phyloP scores from a whole-genome alignment of 2,888 invertebrate genomes.

The Pardosa pseudoannulata region DNA sequence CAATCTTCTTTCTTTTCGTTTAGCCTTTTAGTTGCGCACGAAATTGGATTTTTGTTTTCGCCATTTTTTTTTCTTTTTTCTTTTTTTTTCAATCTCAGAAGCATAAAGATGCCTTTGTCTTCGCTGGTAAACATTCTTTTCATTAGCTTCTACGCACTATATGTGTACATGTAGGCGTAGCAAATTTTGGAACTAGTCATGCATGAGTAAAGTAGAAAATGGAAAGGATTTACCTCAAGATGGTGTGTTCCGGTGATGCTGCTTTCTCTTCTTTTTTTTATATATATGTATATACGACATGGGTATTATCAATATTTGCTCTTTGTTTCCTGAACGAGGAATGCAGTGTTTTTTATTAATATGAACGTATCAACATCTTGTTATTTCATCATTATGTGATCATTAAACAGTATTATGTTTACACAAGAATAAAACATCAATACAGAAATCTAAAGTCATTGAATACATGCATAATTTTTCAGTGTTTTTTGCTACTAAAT shows the following conservation, averaged over 20 bases:
- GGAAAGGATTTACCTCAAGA: background rate
- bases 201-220: constrained; percentile 2
- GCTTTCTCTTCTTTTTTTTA: too few relatives aligned
- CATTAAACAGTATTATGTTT: too few relatives aligned
- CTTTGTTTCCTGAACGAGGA: background rate
- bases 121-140: constrained; percentile 5
- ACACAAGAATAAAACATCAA: too few relatives aligned
- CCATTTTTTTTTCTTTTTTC: background rate
- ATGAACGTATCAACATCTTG: too few relatives aligned
- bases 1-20: background rate
- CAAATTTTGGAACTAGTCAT: background rate
- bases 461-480: too few relatives aligned
- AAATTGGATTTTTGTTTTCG: constrained; percentile 55
- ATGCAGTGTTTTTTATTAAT: too few relatives aligned
- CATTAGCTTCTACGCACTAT: background rate
- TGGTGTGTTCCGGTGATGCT: background rate
- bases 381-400: too few relatives aligned
- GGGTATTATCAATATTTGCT: background rate
- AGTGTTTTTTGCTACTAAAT: too few relatives aligned
- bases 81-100: constrained; percentile 29
- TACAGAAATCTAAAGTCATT: too few relatives aligned
- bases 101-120: constrained; percentile 19
- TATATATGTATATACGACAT: too few relatives aligned
- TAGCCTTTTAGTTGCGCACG: background rate
- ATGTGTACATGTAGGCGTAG: background rate